A percentile compares a stretch with the other conserved stretches of the same genome.
Evolutionary conservation across 2,113 vertebrate genomes (phyloP).

Genomic region (Antigone vipio): DNA sequence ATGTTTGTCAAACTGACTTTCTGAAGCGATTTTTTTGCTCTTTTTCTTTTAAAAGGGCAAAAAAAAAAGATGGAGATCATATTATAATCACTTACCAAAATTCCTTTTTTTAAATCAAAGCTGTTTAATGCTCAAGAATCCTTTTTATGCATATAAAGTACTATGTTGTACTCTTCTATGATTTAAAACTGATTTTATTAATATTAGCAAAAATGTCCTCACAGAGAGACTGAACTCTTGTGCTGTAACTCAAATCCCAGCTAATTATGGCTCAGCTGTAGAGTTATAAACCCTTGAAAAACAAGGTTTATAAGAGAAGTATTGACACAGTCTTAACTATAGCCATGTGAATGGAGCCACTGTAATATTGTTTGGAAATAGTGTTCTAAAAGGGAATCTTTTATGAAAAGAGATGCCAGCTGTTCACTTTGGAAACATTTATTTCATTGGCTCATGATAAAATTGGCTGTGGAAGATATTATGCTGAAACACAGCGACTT

Average conservation of each 20-base stretch:
- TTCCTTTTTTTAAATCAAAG: conserved; percentile 31
- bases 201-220: conserved; percentile 33
- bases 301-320: conserved; percentile 61
- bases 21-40: not conserved
- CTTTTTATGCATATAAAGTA: conserved; percentile 9
- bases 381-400: conserved; percentile 60
- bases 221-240: conserved; percentile 22
- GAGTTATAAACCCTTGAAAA: conserved; percentile 57
- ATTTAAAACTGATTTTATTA: conserved; percentile 49
- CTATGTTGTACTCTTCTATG: not conserved
- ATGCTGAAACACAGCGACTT: conserved; percentile 40
- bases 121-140: conserved; percentile 17
- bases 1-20: conserved; percentile 10
- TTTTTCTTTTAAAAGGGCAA: not conserved
- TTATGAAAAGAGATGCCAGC: conserved; percentile 66
- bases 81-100: conserved; percentile 26
- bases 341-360: conserved; percentile 56
- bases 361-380: conserved; percentile 67
- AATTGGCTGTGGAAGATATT: conserved; percentile 55
- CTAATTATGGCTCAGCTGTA: conserved; percentile 52
- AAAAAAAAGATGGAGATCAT: not conserved
- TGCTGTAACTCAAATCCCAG: conserved; percentile 33
- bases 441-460: conserved; percentile 43
- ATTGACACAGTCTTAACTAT: conserved; percentile 56
- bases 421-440: conserved; percentile 68